Conservation (phyloP, 2,113 vertebrate species). For the Gopherus evgoodei region DNA sequence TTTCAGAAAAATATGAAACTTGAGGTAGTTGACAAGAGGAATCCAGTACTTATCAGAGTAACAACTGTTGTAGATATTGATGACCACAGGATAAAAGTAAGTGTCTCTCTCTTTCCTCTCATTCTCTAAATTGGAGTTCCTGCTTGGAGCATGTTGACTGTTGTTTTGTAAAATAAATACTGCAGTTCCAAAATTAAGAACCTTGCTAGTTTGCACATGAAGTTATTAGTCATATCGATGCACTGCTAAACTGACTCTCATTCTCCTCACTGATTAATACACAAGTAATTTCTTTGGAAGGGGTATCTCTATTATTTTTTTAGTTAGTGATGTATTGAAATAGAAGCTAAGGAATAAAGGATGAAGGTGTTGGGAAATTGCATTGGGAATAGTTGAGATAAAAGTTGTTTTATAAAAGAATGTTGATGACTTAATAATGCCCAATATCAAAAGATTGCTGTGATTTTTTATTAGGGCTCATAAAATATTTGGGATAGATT, state of each 20-base stretch:
- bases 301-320: background rate
- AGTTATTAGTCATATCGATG: background rate
- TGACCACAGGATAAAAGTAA: conserved; percentile 87
- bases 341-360: background rate
- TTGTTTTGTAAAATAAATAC: background rate
- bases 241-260: background rate
- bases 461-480: background rate
- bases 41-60: conserved; percentile 86
- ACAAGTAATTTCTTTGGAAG: background rate
- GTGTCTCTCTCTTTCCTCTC: conserved; percentile 11
- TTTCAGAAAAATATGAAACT: conserved; percentile 89
- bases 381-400: background rate
- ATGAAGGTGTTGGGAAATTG: background rate
- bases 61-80: conserved; percentile 85
- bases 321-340: background rate
- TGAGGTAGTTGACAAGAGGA: conserved; percentile 88
- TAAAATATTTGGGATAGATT: conserved; percentile 17
- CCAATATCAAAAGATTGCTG: background rate
- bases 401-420: background rate
- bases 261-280: background rate
- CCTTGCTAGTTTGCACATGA: background rate
- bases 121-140: background rate
- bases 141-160: background rate
- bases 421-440: background rate
- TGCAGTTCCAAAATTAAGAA: background rate